Conservation (phyloP, 1,140 invertebrate genomes). For the Drosophila virilis region DNA sequence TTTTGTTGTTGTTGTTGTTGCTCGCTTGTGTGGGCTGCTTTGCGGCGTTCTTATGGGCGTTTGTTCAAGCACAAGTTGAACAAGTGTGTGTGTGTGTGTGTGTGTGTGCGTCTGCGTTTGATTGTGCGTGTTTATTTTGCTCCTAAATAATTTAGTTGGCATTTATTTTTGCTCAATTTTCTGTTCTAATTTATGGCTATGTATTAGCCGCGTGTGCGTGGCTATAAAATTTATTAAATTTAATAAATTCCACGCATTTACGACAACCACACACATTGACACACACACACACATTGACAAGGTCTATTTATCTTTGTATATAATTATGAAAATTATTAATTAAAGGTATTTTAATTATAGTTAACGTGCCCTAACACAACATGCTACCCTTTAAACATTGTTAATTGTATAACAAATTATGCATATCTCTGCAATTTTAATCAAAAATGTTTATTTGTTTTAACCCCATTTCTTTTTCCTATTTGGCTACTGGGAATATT, state of each 20-base stretch:
- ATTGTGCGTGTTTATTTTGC: slow-evolving; percentile 19
- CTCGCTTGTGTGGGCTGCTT: slow-evolving; percentile 41
- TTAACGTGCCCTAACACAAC: background rate
- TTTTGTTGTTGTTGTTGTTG: slow-evolving; percentile 14
- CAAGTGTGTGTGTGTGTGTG: slow-evolving; percentile 6
- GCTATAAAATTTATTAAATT: slow-evolving; percentile 52
- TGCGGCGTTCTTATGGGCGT: slow-evolving; percentile 45
- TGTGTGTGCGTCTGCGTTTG: background rate
- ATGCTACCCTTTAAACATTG: too few species aligned
- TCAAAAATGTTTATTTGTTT: too few species aligned
- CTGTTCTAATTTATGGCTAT: slow-evolving; percentile 61
- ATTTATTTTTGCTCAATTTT: slow-evolving; percentile 49
- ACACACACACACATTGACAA: slow-evolving; percentile 1
- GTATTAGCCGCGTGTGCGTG: slow-evolving; percentile 63
- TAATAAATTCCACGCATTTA: slow-evolving; percentile 39
- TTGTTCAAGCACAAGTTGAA: slow-evolving; percentile 26
- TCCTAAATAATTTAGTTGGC: slow-evolving; percentile 29
- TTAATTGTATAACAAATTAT: background rate
- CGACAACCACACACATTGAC: slow-evolving; percentile 21
- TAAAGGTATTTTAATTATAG: background rate
- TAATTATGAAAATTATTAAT: background rate
- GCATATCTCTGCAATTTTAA: too few species aligned
- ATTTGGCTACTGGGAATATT: background rate
- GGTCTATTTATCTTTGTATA: slow-evolving; percentile 11
- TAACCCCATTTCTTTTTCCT: too few species aligned